These are phyloP conservation scores for Nemapogon koenigi DNA, from an alignment of 2,888 invertebrate species.

Conservation along the genomic window DNA sequence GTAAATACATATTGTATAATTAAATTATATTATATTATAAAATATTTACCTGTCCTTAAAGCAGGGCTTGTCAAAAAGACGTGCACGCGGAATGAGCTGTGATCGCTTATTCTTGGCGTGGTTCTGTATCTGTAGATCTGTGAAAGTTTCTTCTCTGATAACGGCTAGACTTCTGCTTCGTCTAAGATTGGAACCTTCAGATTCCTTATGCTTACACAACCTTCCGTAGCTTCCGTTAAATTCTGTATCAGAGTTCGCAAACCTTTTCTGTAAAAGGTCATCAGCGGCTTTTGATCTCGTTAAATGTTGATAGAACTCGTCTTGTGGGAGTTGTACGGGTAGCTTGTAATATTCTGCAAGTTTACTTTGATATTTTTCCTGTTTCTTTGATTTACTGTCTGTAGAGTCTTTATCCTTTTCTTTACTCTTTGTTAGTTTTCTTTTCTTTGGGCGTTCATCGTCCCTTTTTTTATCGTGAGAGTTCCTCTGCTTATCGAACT, in stretches of 20 bases:
- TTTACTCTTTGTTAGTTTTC: constrained; percentile 44
- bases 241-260: constrained; percentile 53
- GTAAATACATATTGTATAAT: constrained; percentile 1
- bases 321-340: constrained; percentile 52
- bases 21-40: constrained; percentile 3
- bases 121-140: constrained; percentile 70
- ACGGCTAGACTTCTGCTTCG: constrained; percentile 77
- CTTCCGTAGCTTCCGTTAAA: constrained; percentile 56
- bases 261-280: constrained; percentile 48
- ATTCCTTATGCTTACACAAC: constrained; percentile 54
- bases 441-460: constrained; percentile 54
- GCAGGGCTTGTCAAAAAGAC: constrained; percentile 77
- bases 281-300: constrained; percentile 54
- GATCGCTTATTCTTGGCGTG: constrained; percentile 71
- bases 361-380: constrained; percentile 57
- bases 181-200: constrained; percentile 65
- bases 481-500: constrained; percentile 49
- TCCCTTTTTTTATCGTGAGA: constrained; percentile 46
- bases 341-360: constrained; percentile 55
- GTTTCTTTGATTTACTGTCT: constrained; percentile 47
- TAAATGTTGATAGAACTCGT: constrained; percentile 57
- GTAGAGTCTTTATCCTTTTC: constrained; percentile 33
- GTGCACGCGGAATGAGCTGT: constrained; percentile 81
- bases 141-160: constrained; percentile 78
- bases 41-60: constrained; percentile 72